Conservation (phyloP, 2,888 invertebrate species). For the Drosophila algonquin region DNA sequence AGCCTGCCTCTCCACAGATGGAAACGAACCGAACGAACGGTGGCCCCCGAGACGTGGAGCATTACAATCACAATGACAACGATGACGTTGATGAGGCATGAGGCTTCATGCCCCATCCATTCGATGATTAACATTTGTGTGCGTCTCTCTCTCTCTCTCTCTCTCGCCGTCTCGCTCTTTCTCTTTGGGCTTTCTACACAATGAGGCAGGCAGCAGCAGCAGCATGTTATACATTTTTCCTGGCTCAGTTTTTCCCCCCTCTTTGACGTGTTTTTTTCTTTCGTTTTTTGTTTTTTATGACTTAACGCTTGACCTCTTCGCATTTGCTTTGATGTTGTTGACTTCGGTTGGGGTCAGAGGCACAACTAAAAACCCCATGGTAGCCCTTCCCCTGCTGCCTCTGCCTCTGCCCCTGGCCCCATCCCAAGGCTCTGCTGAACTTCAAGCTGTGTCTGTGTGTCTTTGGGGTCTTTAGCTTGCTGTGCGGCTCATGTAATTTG, state of each 20-base stretch:
- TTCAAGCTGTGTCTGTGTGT: constrained; percentile 58
- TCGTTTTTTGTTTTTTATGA: constrained; percentile 55
- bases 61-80: constrained; percentile 51
- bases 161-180: constrained; percentile 56
- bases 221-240: constrained; percentile 22
- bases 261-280: constrained; percentile 35
- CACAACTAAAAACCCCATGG: constrained; percentile 36
- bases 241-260: constrained; percentile 2
- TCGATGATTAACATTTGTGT: constrained; percentile 66
- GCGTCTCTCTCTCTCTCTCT: constrained; percentile 57
- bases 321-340: constrained; percentile 74
- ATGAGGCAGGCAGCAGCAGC: constrained; percentile 34
- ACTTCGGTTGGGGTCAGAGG: constrained; percentile 66
- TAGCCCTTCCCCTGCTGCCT: constrained; percentile 31
- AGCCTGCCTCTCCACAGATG: not conserved
- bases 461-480: constrained; percentile 57
- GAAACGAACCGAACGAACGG: not conserved
- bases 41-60: not conserved
- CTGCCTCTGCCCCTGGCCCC: constrained; percentile 38
- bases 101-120: constrained; percentile 1
- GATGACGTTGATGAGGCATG: constrained; percentile 50
- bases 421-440: constrained; percentile 71
- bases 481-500: constrained; percentile 66
- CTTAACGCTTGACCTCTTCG: constrained; percentile 76
- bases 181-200: constrained; percentile 33